phyloP scores from a whole-genome alignment of 2,113 vertebrate species.

The Antennarius striatus region DNA sequence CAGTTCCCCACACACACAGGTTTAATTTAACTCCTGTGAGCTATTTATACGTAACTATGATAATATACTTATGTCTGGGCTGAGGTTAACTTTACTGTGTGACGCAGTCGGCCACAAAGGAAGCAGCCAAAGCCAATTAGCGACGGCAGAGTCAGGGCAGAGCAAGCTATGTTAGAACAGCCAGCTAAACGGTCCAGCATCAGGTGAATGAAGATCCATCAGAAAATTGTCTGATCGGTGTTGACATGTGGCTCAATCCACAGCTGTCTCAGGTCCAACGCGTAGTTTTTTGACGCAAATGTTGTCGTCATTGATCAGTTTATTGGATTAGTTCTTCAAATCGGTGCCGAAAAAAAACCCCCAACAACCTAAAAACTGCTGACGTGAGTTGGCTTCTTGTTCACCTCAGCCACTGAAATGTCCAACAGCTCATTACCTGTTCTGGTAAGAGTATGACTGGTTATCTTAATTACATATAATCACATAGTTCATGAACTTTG shows the following conservation, averaged over 20 bases:
- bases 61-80: conserved; percentile 72
- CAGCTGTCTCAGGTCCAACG: neutral
- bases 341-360: neutral
- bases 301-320: conserved; percentile 20
- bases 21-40: conserved; percentile 63
- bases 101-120: conserved; percentile 59
- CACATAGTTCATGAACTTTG: too few species aligned
- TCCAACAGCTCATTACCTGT: conserved; percentile 7
- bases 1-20: conserved; percentile 64
- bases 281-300: conserved; percentile 19
- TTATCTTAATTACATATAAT: conserved; percentile 10
- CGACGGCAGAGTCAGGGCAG: conserved; percentile 30
- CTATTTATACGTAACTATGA: conserved; percentile 71
- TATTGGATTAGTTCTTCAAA: conserved; percentile 12
- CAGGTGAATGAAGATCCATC: conserved; percentile 25
- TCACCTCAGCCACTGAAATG: conserved; percentile 37
- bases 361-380: neutral
- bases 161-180: neutral
- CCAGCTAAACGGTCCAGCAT: conserved; percentile 13
- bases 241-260: conserved; percentile 6
- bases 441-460: neutral
- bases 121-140: conserved; percentile 72
- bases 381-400: neutral
- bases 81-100: conserved; percentile 64
- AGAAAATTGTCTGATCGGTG: conserved; percentile 4